Evolutionary conservation across 92 coral and sea anemone species (phyloP), one percentile per base, ranked within the genome.

Genomic region (Nematostella vectensis): DNA sequence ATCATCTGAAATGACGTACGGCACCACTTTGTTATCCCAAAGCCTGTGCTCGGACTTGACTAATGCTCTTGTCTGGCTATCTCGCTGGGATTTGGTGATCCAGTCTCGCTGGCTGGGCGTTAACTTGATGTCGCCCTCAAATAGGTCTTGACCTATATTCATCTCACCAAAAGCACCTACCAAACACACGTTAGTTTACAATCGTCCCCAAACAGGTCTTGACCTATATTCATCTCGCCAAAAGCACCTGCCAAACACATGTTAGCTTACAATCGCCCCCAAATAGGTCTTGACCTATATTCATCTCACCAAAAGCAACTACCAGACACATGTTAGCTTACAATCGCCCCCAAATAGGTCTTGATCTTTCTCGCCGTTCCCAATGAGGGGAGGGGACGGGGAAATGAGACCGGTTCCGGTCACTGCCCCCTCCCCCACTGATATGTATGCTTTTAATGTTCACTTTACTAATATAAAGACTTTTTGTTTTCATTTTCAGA

Each of bases 221-320:
- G 69, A 21, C 86, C 85, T 6, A 75, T 0, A 63, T 91, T 91
- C 9, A 80, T 65, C 31, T 91, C 98, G 16, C 81, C 95, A 20
- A 31, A 58, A 52, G 42, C 25, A 8, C n/a, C 29, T 15, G 0
- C 9, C 6, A n/a, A 47, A 47, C 40, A 15, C 40, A 6, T 33
- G 98, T 91, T 23, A 85, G 74, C 55, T 51, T 65, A 18, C 85
- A 83, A 45, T 85, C 98, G 18, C 98, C 95, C 58, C 84, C 88
- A 56, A 81, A 85, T 63, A 25, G 77, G 26, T 75, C 55, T 48
- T 48, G 69, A 21, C 86, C 83, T 6, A 71, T 0, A 63, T 91
- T 85, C 9, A 77, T 65, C 31, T 91, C 95, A 16, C 84, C 95
- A 33, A 31, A 58, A 52, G 42, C 25, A 8, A 28, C 29, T 15